Evolutionary conservation across 1,140 invertebrate genomes (phyloP).

Genomic region (Drosophila novamexicana): DNA sequence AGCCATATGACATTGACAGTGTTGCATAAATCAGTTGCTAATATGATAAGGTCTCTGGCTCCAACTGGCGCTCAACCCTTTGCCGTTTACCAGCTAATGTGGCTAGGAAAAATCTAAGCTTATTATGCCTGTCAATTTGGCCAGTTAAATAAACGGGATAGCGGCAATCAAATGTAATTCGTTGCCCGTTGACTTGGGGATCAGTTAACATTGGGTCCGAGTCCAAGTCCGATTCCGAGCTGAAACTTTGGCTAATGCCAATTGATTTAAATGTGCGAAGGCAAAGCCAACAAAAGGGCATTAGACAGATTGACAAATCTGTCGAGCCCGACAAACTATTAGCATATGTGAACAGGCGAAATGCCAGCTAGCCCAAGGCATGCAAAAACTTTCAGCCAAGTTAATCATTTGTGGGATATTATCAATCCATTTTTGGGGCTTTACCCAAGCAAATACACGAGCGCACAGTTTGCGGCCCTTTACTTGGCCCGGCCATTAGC

Average conservation of each 20-base stretch:
- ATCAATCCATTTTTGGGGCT: slow-evolving; percentile 81
- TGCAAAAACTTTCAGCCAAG: slow-evolving; percentile 74
- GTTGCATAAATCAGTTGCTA: slow-evolving; percentile 63
- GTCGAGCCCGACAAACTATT: slow-evolving; percentile 67
- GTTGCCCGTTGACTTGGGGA: slow-evolving; percentile 36
- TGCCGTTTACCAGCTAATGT: slow-evolving; percentile 46
- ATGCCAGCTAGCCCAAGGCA: slow-evolving; percentile 14
- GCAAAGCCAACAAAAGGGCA: slow-evolving; percentile 27
- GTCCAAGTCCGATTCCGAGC: not conserved
- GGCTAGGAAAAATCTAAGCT: slow-evolving; percentile 47
- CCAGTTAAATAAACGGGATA: slow-evolving; percentile 56
- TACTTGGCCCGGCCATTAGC: slow-evolving; percentile 29
- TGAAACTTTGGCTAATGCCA: slow-evolving; percentile 30
- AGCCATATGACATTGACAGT: slow-evolving; percentile 73
- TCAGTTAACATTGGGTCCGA: slow-evolving; percentile 36
- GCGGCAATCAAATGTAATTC: slow-evolving; percentile 63
- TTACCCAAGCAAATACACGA: slow-evolving; percentile 31
- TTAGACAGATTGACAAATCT: slow-evolving; percentile 72
- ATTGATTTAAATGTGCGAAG: slow-evolving; percentile 74
- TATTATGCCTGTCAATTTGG: slow-evolving; percentile 64
- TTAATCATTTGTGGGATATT: slow-evolving; percentile 83
- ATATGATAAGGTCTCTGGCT: slow-evolving; percentile 12
- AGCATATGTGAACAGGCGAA: slow-evolving; percentile 55
- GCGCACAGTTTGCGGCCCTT: not conserved
- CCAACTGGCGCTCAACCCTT: slow-evolving; percentile 51